phyloP scores from a whole-genome alignment of 2,113 vertebrate genomes.

The Syngnathus typhle region DNA sequence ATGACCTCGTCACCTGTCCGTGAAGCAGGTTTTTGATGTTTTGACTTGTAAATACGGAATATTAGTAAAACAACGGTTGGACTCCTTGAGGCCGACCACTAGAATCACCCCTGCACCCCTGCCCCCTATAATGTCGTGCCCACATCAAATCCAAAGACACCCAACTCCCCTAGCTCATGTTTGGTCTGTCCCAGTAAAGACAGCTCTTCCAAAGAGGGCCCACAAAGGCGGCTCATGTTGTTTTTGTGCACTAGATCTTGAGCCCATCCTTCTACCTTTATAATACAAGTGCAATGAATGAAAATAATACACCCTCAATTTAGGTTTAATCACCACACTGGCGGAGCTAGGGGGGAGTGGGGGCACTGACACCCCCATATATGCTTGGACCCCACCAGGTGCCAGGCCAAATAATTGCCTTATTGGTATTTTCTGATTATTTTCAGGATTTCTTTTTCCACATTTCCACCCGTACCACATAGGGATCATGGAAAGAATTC shows the following conservation, averaged over 20 bases:
- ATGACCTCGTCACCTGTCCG: conserved; percentile 39
- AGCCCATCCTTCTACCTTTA: conserved; percentile 69
- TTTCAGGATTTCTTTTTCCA: too few species aligned
- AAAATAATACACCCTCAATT: conserved; percentile 52
- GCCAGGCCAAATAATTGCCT: too few species aligned
- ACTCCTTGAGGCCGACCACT: conserved; percentile 47
- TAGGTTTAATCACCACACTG: conserved; percentile 7
- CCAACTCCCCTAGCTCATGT: neutral
- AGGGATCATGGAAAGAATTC: too few species aligned
- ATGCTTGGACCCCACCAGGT: too few species aligned
- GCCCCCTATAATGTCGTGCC: neutral
- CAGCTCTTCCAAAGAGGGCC: conserved; percentile 80
- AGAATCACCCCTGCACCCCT: conserved; percentile 19
- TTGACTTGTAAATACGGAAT: conserved; percentile 71
- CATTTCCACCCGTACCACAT: too few species aligned
- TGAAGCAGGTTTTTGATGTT: conserved; percentile 36
- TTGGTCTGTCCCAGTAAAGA: conserved; percentile 61
- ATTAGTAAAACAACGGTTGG: conserved; percentile 62
- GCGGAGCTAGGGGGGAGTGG: too few species aligned
- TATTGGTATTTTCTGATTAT: too few species aligned
- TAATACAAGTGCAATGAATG: conserved; percentile 81
- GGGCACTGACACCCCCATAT: too few species aligned
- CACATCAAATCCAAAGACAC: conserved; percentile 48
- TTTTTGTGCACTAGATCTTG: conserved; percentile 77
- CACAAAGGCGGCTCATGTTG: conserved; percentile 46